These are phyloP conservation scores for Decapterus maruadsi DNA, from an alignment of 2,797 vertebrate species.

Conservation along the genomic window DNA sequence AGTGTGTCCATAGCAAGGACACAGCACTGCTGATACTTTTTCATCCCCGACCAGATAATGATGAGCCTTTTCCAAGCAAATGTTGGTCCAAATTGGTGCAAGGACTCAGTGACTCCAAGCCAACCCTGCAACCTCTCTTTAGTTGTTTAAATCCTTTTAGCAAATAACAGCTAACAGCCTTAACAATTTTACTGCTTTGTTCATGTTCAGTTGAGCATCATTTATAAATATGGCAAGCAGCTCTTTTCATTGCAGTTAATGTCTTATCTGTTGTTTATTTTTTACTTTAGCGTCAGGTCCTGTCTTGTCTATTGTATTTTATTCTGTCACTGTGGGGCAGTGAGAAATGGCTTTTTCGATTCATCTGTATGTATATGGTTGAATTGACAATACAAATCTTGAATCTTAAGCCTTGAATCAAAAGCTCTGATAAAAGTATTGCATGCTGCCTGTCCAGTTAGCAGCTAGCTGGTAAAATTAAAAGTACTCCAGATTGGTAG, in stretches of 20 bases:
- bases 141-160: neutral
- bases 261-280: too few relatives aligned
- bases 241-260: neutral
- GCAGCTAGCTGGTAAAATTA: neutral
- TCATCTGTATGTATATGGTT: too few relatives aligned
- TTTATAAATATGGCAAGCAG: neutral
- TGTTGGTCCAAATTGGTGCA: slow-evolving; percentile 4
- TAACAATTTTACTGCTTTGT: neutral
- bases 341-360: too few relatives aligned
- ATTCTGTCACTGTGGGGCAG: too few relatives aligned
- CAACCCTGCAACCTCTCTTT: neutral
- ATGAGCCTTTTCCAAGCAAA: slow-evolving; percentile 1
- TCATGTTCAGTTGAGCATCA: neutral
- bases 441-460: neutral
- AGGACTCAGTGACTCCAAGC: slow-evolving; percentile 7
- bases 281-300: too few relatives aligned
- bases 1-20: neutral
- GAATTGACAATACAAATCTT: too few relatives aligned
- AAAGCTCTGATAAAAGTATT: neutral
- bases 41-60: neutral
- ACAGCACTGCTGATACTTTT: neutral
- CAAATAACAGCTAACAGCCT: neutral
- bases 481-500: neutral
- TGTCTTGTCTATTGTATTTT: too few relatives aligned
- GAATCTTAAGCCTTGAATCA: too few relatives aligned